phyloP scores from a whole-genome alignment of 2,113 vertebrate species.

The Scomber japonicus region DNA sequence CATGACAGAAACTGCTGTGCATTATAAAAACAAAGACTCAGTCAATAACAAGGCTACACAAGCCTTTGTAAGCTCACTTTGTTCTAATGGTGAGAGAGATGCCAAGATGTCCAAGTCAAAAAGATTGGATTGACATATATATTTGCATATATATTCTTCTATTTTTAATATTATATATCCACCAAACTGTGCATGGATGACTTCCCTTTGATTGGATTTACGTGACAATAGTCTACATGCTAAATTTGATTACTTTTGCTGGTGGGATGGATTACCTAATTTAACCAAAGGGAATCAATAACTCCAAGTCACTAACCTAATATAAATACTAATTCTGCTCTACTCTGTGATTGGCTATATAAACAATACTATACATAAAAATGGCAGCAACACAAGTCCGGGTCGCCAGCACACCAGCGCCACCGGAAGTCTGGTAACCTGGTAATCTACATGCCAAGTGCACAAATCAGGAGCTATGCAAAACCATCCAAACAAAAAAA shows the following conservation, averaged over 20 bases:
- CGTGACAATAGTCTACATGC: neutral
- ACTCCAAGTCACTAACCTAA: constrained; percentile 36
- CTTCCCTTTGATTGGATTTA: too few relatives aligned
- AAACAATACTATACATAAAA: too few relatives aligned
- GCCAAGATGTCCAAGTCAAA: neutral
- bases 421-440: neutral
- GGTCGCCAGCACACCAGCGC: too few relatives aligned
- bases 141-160: neutral
- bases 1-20: neutral
- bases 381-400: too few relatives aligned
- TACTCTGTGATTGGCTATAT: constrained; percentile 26
- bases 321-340: constrained; percentile 34
- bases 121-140: neutral
- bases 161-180: neutral
- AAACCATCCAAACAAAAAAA: neutral
- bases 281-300: constrained; percentile 42
- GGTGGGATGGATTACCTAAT: constrained; percentile 21
- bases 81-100: neutral
- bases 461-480: neutral
- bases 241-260: neutral
- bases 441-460: constrained; percentile 26
- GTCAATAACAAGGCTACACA: neutral
- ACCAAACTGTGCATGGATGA: neutral
- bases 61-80: neutral
- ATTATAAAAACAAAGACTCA: neutral